Percentiles rank a stretch among this genome's conserved stretches.
Conservation (phyloP, 2,797 vertebrate genomes). For the Gymnoscopelus microlampas region DNA sequence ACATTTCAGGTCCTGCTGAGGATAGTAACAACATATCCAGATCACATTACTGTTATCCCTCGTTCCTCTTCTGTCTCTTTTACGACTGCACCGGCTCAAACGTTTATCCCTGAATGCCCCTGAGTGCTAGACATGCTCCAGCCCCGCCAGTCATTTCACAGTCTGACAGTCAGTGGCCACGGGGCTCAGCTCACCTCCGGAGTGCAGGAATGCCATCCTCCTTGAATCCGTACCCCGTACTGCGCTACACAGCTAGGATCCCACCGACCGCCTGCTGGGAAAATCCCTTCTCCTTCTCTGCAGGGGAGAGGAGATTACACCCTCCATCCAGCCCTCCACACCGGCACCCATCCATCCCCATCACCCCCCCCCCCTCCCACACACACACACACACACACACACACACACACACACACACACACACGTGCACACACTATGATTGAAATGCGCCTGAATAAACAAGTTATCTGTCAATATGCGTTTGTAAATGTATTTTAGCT, state of each 20-base stretch:
- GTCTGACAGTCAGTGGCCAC: conserved; percentile 47
- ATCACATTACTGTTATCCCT: conserved; percentile 3
- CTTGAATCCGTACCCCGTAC: conserved; percentile 66
- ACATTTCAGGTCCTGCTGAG: too few relatives aligned
- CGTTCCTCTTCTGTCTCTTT: conserved; percentile 6
- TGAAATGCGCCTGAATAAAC: conserved; percentile 33
- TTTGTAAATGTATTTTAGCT: too few relatives aligned
- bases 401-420: conserved; percentile 5
- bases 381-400: neutral
- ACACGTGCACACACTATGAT: neutral
- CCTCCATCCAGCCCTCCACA: conserved; percentile 33
- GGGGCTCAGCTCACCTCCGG: conserved; percentile 37
- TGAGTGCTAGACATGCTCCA: conserved; percentile 52
- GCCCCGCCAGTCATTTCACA: conserved; percentile 66
- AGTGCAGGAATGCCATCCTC: conserved; percentile 74
- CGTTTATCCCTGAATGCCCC: conserved; percentile 47
- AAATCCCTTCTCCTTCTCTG: conserved; percentile 63
- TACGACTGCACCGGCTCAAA: conserved; percentile 10
- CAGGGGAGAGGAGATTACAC: conserved; percentile 65
- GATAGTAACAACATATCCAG: too few relatives aligned
- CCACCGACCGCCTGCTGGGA: conserved; percentile 69
- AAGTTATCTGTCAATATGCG: neutral
- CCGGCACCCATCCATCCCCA: neutral
- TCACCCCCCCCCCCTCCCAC: neutral
- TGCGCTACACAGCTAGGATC: conserved; percentile 58